phyloP scores from a whole-genome alignment of 2,113 vertebrate species.

The Ochotona princeps region DNA sequence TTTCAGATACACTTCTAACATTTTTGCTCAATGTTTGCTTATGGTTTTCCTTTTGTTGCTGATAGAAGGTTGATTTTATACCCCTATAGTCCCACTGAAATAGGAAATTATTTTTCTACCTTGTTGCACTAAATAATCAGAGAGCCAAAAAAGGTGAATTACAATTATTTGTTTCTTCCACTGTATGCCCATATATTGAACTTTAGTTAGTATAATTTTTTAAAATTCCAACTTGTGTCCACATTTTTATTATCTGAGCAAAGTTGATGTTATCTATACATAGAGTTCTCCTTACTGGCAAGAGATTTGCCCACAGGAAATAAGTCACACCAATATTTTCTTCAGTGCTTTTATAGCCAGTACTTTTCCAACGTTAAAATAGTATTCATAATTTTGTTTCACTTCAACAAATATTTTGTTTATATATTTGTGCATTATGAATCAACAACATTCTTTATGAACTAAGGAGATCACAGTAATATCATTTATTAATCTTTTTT shows the following conservation, averaged over 20 bases:
- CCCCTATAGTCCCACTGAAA: background rate
- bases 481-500: background rate
- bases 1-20: background rate
- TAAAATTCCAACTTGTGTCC: background rate
- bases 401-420: background rate
- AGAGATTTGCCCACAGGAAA: background rate
- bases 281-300: background rate
- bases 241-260: background rate
- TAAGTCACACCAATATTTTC: conserved; percentile 5
- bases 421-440: background rate
- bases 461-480: background rate
- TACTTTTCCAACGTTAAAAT: background rate
- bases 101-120: background rate
- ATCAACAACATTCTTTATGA: background rate
- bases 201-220: conserved; percentile 33
- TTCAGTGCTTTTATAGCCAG: background rate
- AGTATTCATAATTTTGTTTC: background rate
- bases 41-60: background rate
- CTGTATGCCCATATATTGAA: background rate
- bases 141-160: background rate
- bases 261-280: conserved; percentile 18
- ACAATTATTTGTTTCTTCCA: background rate
- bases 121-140: background rate
- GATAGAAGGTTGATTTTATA: conserved; percentile 5
- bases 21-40: background rate